Base-by-base conservation (phyloP, 1,140 invertebrate genomes). In the Penaeus indicus region DNA sequence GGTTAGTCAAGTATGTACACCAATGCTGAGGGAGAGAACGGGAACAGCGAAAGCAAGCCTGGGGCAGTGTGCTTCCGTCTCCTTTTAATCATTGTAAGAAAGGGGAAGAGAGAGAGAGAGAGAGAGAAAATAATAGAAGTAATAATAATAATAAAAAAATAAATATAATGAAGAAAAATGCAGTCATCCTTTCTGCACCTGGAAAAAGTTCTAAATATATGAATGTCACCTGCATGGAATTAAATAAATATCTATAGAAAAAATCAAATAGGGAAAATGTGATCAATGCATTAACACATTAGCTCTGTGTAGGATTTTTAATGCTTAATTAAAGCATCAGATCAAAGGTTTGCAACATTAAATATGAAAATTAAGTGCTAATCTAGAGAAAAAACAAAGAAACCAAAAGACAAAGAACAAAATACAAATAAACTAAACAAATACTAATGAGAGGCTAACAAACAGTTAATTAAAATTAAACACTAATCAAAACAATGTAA, bases 21-120 rank as follows among this genome's bases (percentile, higher is more conserved):
- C n/a, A 72, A 72, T 32, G 67, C 32, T 72, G n/a, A 0, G 67
- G 87, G 77, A 79, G 77, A 77, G 60, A 87, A 84, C 72, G 60
- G 21, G 61, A 47, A 83, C 42, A 60, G 62, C 22, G 61, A 63
- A 54, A 62, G n/a, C n/a, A 32, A n/a, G 21, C 25, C 25, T 47
- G 22, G 85, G 27, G 47, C 18, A n/a, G 27, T n/a, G 22, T 27
- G 27, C 42, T 27, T 19, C 72, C n/a, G 32, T 32, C 67, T 25
- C 67, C 32, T n/a, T 32, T n/a, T 32, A 11, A 19, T 22, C 21
- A 19, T 25, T n/a, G 7, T 32, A 38, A 25, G 72, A 78, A 32
- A 78, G 69, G 60, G n/a, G 32, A 60, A 85, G 22, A 64, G 62
- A 60, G 16, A 47, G 8, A 54, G 25, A 64, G 81, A 25, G 54